Evolutionary conservation across 2,113 vertebrate species (phyloP).

Genomic region (Cromileptes altivelis): DNA sequence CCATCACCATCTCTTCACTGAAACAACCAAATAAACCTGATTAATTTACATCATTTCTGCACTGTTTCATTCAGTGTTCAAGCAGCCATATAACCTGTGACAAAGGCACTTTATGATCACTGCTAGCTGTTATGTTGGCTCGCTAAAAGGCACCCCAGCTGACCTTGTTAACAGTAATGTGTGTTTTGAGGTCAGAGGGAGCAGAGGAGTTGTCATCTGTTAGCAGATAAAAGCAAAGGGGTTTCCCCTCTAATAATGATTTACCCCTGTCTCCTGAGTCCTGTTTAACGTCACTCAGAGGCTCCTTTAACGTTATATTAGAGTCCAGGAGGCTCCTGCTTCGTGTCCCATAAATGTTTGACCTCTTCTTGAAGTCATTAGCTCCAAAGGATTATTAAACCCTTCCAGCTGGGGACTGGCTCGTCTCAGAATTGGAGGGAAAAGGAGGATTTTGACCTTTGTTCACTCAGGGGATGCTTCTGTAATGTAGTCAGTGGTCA

Average conservation of each 20-base stretch:
- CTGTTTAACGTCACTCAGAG: constrained; percentile 55
- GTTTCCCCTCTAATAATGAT: constrained; percentile 50
- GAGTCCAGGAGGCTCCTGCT: constrained; percentile 27
- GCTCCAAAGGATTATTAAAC: constrained; percentile 30
- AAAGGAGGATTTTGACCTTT: constrained; percentile 14
- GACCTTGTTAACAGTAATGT: constrained; percentile 68
- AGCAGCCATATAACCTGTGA: constrained; percentile 17
- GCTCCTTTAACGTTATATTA: constrained; percentile 25
- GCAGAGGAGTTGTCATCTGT: constrained; percentile 50
- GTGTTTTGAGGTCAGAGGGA: constrained; percentile 67
- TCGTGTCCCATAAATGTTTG: constrained; percentile 42
- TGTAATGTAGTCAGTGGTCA: constrained; percentile 1
- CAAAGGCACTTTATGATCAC: constrained; percentile 23
- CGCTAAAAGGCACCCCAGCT: constrained; percentile 34
- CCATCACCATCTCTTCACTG: constrained; percentile 5
- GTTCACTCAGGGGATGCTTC: neutral
- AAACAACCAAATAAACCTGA: constrained; percentile 17
- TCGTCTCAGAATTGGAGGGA: constrained; percentile 9
- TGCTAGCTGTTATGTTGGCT: constrained; percentile 17
- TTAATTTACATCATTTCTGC: constrained; percentile 4
- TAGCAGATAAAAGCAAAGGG: constrained; percentile 61
- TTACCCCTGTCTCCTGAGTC: constrained; percentile 40
- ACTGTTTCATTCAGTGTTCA: neutral
- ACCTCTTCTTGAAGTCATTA: constrained; percentile 54
- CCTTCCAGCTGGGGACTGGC: constrained; percentile 2